Percentiles rank a stretch among this genome's conserved stretches.
These are phyloP conservation scores for Phortica magna DNA, from an alignment of 2,888 invertebrate species.

Conservation along the genomic window DNA sequence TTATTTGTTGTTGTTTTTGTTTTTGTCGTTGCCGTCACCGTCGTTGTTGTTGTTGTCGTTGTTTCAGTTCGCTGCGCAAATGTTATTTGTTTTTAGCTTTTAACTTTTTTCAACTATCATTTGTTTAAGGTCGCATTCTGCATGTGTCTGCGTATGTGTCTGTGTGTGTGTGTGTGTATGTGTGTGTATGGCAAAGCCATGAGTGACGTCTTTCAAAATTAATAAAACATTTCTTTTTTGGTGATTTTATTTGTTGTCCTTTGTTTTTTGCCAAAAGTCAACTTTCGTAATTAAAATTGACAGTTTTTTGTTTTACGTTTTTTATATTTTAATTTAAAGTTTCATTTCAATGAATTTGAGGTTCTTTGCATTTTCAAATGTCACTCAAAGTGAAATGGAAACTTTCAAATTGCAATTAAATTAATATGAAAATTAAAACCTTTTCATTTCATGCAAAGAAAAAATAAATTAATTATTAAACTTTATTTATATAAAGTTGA, in stretches of 20 bases:
- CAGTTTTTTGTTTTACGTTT: not conserved
- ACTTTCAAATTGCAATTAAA: not conserved
- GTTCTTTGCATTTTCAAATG: not conserved
- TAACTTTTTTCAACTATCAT: too few species aligned
- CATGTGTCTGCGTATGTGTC: too few species aligned
- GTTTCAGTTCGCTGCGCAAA: too few species aligned
- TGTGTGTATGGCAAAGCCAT: too few species aligned
- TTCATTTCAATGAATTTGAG: not conserved
- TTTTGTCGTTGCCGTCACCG: too few species aligned
- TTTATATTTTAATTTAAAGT: not conserved
- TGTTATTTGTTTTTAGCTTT: too few species aligned
- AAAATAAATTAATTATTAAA: too few species aligned
- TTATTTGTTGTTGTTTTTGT: not conserved
- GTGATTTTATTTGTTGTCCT: not conserved
- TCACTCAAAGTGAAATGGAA: not conserved
- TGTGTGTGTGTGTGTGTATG: too few species aligned
- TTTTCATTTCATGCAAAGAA: too few species aligned
- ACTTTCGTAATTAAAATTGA: not conserved
- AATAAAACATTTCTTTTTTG: not conserved
- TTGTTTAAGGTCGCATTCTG: too few species aligned
- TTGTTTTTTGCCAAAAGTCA: slow-evolving; percentile 10
- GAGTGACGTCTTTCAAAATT: too few species aligned
- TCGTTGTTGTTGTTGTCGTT: not conserved
- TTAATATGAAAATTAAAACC: not conserved
- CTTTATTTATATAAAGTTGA: too few species aligned